phyloP scores from a whole-genome alignment of 1,140 invertebrate genomes.

The Drosophila elegans region DNA sequence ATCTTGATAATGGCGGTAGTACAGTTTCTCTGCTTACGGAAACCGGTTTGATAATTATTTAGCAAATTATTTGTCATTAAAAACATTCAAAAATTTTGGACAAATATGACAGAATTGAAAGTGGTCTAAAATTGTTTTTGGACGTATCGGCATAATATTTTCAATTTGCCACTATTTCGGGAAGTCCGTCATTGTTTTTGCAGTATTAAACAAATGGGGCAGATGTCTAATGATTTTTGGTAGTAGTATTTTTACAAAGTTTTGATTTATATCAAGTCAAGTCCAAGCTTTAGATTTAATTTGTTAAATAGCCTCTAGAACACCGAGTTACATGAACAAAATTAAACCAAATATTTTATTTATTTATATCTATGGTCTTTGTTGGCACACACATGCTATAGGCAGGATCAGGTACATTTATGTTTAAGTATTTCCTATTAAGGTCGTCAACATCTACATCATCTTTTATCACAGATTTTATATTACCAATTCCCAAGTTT shows the following conservation, averaged over 20 bases:
- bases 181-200: too few relatives aligned
- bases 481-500: neutral
- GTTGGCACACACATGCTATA: neutral
- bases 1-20: neutral
- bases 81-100: neutral
- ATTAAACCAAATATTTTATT: neutral
- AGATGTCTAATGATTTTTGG: neutral
- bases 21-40: too few relatives aligned
- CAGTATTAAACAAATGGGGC: too few relatives aligned
- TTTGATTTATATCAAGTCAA: neutral
- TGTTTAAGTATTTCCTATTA: neutral
- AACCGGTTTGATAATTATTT: neutral
- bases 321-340: neutral
- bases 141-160: neutral
- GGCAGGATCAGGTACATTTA: neutral
- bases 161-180: neutral
- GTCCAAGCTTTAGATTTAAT: neutral
- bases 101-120: neutral
- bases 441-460: neutral
- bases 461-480: neutral
- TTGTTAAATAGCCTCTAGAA: neutral
- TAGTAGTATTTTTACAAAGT: neutral
- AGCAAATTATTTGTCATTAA: neutral
- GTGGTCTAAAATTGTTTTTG: neutral
- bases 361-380: neutral